Base-by-base conservation (phyloP, 2,797 vertebrate genomes). In the Xenopus petersii region DNA sequence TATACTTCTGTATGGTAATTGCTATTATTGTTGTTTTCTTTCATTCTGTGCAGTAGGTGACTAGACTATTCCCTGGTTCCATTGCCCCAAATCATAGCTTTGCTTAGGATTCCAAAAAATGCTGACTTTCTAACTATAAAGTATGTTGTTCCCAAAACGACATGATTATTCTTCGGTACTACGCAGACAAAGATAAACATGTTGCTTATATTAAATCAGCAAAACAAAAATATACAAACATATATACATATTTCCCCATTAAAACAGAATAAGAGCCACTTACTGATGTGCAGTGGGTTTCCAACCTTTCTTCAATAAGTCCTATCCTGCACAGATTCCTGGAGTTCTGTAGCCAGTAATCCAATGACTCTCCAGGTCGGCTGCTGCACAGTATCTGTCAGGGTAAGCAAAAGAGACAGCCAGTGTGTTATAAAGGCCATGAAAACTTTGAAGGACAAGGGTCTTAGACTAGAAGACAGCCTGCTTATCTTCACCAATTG, bases 331-430 rank as follows among this genome's bases (percentile, higher is more conserved):
- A 96, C 83, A 97, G 90, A 4, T 90, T 88, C 81, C 93, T 96
- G 84, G 95, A 91, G 67, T 98, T 98, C 85, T 91, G 95, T 80
- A 95, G 82, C 97, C 97, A 99, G 89, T 96, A 98, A 80, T 99
- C 96, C 1, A 94, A 92, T 12, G 96, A 98, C 84, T 98, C 95
- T 81, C 95, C 89, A 73, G 95, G 83, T 71, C 93, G 94, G 81
- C 93, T 96, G 81, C 93, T 93, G 90, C 95, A 92, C 83, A 98
- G 89, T 70, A 98, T 94, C 96, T 99, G 89, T 80, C 79, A 83
- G 83, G 82, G 36, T 5, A 42, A 42, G 6, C 4, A 42, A 42
- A 42, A 9, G 8, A 42, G 2, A 42, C 4, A 30, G 26, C 26
- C 26, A 51, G 49, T 51, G 11, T 4, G 11, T 12, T 51, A 4